Evolutionary conservation across 2,888 invertebrate genomes (phyloP), one percentile per base, ranked within the genome.

Genomic region (Oscheius sp.): DNA sequence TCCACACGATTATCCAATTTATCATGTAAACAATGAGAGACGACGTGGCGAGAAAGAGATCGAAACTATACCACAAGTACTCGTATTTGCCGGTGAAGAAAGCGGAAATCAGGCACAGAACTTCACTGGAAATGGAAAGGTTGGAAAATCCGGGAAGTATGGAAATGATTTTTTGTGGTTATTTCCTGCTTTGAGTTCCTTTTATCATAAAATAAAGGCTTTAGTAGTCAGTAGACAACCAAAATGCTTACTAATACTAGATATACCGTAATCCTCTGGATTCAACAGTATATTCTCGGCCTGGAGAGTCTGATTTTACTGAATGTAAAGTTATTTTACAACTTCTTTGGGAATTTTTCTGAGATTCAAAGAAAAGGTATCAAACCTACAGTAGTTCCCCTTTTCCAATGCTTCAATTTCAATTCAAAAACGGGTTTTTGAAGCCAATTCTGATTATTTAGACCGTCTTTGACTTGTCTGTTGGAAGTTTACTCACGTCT

Each of bases 1-100:
- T 66, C 52, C 52, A 52, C 2, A 66, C 52, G 5, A 49, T 29
- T 21, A 66, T 66, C 66, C 66, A 66, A 52, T 49, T 66, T 1
- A 49, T 52, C 9, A 66, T 1, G 18, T 66, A 66, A 35, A 66
- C n/a, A 5, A 66, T 5, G 6, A 66, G 52, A 66, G 52, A n/a
- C 16, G 18, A n/a, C 0, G n/a, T 29, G 13, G 66, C 27, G 18
- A 66, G 49, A 21, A 49, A 7, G 21, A 27, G 29, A 16, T 27
- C 52, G 7, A 35, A 52, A 27, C 1, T n/a, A 18, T 27, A 25
- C 49, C 52, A 66, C 13, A 66, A 7, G 0, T 49, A 29, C 25
- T 52, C 25, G 0, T 46, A 25, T 66, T 66, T 35, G 9, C 66
- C 66, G 9, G 52, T 12, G 52, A 66, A 52, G 27, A 66, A 66